A percentile compares a stretch with the other conserved stretches of the same genome.
These are phyloP conservation scores for Hypomesus transpacificus DNA, from an alignment of 2,113 vertebrate genomes.

Conservation along the genomic window DNA sequence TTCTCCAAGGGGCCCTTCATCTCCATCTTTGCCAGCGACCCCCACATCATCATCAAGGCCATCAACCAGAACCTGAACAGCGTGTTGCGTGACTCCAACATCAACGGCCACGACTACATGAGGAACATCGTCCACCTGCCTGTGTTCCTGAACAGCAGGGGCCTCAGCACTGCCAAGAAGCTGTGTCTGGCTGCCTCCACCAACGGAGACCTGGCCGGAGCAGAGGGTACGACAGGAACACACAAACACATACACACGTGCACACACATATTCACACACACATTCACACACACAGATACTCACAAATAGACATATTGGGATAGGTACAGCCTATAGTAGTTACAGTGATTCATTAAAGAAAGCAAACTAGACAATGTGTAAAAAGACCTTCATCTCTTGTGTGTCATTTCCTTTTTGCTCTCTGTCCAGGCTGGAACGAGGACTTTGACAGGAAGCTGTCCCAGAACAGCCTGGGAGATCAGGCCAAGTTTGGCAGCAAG, in stretches of 20 bases:
- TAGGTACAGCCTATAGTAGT: too few relatives aligned
- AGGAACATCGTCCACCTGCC: constrained; percentile 96
- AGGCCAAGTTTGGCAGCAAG: constrained; percentile 88
- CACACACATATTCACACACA: not conserved
- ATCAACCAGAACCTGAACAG: constrained; percentile 99
- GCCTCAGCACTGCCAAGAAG: constrained; percentile 83
- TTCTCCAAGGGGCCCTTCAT: constrained; percentile 98
- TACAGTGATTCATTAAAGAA: too few relatives aligned
- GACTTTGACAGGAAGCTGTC: constrained; percentile 87
- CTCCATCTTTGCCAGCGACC: constrained; percentile 96
- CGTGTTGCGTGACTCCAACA: constrained; percentile 96
- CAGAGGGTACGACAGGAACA: constrained; percentile 60
- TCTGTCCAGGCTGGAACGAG: constrained; percentile 79
- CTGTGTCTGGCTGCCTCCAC: constrained; percentile 76
- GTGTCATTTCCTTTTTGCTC: not conserved
- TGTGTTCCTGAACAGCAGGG: constrained; percentile 95
- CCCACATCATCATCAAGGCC: constrained; percentile 98
- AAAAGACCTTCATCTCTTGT: not conserved
- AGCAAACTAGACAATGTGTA: too few relatives aligned
- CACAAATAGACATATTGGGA: not conserved
- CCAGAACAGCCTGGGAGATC: constrained; percentile 85
- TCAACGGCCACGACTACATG: constrained; percentile 99
- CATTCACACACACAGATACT: not conserved
- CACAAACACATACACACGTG: not conserved
- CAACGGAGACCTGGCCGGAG: constrained; percentile 79